Evolutionary conservation across 1,140 invertebrate genomes (phyloP).

Genomic region (Bicyclus anynana): DNA sequence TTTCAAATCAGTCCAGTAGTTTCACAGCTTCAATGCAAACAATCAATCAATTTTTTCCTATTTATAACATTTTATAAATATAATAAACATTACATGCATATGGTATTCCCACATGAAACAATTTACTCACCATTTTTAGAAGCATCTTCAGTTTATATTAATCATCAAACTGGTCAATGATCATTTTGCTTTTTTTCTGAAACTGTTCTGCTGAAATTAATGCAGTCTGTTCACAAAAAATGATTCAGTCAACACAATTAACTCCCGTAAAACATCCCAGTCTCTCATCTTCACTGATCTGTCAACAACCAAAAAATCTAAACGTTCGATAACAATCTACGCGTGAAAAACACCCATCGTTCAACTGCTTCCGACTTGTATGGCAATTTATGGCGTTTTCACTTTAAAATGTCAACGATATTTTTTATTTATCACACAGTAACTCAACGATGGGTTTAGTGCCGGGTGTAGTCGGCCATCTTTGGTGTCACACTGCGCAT

Average conservation of each 20-base stretch:
- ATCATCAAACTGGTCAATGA: too few species aligned
- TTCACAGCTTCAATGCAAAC: too few species aligned
- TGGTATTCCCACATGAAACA: too few species aligned
- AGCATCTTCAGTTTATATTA: too few species aligned
- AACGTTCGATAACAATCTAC: neutral
- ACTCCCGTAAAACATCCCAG: slow-evolving; percentile 31
- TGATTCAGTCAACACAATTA: slow-evolving; percentile 10
- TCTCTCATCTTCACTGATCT: slow-evolving; percentile 50
- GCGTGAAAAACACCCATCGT: slow-evolving; percentile 4
- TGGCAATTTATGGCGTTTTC: neutral
- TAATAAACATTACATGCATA: too few species aligned
- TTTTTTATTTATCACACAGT: slow-evolving; percentile 34
- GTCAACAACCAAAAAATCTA: slow-evolving; percentile 44
- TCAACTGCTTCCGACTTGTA: neutral
- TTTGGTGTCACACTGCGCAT: slow-evolving; percentile 38
- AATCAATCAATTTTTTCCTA: too few species aligned
- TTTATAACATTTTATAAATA: too few species aligned
- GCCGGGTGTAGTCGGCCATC: slow-evolving; percentile 46
- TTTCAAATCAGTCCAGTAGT: too few species aligned
- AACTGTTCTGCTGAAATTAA: neutral
- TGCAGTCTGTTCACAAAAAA: neutral
- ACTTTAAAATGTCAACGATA: slow-evolving; percentile 7
- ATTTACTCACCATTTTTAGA: too few species aligned
- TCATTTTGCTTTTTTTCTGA: neutral
- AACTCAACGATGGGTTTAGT: slow-evolving; percentile 37